A percentile compares a stretch with the other conserved stretches of the same genome.
Conservation (phyloP, 2,797 vertebrate genomes). For the Miichthys miiuy region DNA sequence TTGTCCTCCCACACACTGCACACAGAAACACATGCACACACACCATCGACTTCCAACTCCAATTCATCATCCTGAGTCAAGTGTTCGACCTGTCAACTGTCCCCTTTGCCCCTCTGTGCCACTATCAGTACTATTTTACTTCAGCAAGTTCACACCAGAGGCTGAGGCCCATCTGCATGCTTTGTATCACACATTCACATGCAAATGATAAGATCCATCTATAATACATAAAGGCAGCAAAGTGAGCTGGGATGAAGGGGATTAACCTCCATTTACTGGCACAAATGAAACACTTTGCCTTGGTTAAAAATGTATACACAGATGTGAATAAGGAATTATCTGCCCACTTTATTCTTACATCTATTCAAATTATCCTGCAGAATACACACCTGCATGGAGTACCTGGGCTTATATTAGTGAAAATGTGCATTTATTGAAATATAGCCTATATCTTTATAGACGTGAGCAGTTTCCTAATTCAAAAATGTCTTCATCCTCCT, state of each 20-base stretch:
- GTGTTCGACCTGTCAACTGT: slow-evolving; percentile 45
- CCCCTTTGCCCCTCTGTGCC: slow-evolving; percentile 30
- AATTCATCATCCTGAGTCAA: slow-evolving; percentile 68
- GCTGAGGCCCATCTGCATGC: slow-evolving; percentile 25
- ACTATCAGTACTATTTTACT: slow-evolving; percentile 25
- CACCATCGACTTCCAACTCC: slow-evolving; percentile 8
- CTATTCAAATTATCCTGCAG: background rate
- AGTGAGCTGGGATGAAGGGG: slow-evolving; percentile 1
- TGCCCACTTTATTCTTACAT: background rate
- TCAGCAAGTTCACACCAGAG: slow-evolving; percentile 33
- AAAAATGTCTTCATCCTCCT: background rate
- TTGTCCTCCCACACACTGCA: slow-evolving; percentile 58
- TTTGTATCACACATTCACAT: background rate
- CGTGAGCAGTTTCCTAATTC: background rate
- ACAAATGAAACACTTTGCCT: slow-evolving; percentile 2
- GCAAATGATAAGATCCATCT: slow-evolving; percentile 1
- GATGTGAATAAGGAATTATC: slow-evolving; percentile 1
- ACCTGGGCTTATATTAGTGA: background rate
- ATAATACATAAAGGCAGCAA: slow-evolving; percentile 23
- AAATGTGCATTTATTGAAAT: too few relatives aligned
- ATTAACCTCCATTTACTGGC: slow-evolving; percentile 10
- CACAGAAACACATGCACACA: slow-evolving; percentile 21
- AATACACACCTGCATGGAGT: background rate
- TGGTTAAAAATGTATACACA: slow-evolving; percentile 23
- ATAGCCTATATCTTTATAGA: background rate